These are phyloP conservation scores for Drosophila barbarae DNA, from an alignment of 2,888 invertebrate genomes.

Conservation along the genomic window DNA sequence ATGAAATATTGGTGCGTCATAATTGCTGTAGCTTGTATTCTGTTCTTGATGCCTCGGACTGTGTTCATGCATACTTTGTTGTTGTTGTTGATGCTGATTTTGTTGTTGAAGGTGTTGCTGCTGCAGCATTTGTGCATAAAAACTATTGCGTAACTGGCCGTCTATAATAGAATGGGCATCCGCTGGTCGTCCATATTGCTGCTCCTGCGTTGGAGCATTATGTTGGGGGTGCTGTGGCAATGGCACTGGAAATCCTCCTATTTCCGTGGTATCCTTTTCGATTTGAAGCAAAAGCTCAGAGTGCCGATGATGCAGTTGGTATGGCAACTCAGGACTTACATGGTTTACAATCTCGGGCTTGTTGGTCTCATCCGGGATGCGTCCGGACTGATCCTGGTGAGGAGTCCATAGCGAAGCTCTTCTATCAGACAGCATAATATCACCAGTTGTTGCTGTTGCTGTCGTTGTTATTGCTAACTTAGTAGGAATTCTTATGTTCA, in stretches of 20 bases:
- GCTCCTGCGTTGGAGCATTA: conserved; percentile 34
- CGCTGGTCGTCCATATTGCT: conserved; percentile 43
- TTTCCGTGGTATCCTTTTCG: conserved; percentile 46
- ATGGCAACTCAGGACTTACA: conserved; percentile 17
- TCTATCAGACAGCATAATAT: conserved; percentile 38
- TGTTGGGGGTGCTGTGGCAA: conserved; percentile 46
- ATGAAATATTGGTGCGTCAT: conserved; percentile 52
- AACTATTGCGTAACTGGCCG: conserved; percentile 37
- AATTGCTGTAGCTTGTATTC: conserved; percentile 45
- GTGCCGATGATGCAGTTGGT: conserved; percentile 39
- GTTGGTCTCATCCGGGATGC: conserved; percentile 13
- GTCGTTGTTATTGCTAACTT: conserved; percentile 54
- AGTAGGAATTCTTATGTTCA: conserved; percentile 61
- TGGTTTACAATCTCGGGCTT: conserved; percentile 26
- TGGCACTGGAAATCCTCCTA: conserved; percentile 46
- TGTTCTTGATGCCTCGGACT: conserved; percentile 34
- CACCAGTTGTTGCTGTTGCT: conserved; percentile 42
- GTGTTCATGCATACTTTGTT: conserved; percentile 24
- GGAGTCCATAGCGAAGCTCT: conserved; percentile 56
- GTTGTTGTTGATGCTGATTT: conserved; percentile 16
- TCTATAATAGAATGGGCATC: conserved; percentile 44
- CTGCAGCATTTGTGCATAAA: conserved; percentile 56
- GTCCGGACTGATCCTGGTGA: conserved; percentile 42
- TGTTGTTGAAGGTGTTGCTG: conserved; percentile 45
- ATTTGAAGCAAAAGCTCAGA: conserved; percentile 56